Evolutionary conservation across 35 echinoderm and acorn worm genomes (phyloP).

Genomic region (Ophioderma brevispina): DNA sequence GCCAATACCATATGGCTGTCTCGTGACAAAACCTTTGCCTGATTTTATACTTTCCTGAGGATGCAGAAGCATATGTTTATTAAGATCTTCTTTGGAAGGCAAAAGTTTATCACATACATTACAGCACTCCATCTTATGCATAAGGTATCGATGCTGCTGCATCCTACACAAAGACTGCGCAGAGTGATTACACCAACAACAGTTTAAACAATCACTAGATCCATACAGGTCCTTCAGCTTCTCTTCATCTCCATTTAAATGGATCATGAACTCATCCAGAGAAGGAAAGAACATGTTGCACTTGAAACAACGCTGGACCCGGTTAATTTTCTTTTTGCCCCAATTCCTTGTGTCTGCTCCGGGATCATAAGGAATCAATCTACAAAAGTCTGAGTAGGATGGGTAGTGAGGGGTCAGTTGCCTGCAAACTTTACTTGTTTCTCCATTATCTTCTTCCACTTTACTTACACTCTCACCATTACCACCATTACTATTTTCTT

Average conservation of each 20-base stretch:
- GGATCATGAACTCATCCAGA: neutral
- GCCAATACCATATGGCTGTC: no score
- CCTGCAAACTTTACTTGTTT: no score
- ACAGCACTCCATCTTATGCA: neutral
- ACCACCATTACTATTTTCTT: no score
- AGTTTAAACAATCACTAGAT: neutral
- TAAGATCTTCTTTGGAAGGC: neutral
- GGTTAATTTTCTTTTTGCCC: neutral
- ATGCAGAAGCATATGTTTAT: neutral
- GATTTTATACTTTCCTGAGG: neutral
- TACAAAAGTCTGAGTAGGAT: neutral
- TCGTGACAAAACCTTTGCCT: no score
- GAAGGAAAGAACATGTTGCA: constrained; percentile 6
- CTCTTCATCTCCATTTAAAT: neutral
- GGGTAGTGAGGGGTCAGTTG: neutral
- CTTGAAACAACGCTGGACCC: neutral
- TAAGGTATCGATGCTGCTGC: neutral
- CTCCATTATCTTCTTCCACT: no score
- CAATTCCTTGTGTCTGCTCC: neutral
- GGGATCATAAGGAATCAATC: neutral
- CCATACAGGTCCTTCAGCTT: neutral
- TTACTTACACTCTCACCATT: no score
- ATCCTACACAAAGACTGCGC: neutral
- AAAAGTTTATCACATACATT: neutral
- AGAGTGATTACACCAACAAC: neutral